Conservation (phyloP, 2,797 vertebrate species). For the Orientallactaga sibirica region DNA sequence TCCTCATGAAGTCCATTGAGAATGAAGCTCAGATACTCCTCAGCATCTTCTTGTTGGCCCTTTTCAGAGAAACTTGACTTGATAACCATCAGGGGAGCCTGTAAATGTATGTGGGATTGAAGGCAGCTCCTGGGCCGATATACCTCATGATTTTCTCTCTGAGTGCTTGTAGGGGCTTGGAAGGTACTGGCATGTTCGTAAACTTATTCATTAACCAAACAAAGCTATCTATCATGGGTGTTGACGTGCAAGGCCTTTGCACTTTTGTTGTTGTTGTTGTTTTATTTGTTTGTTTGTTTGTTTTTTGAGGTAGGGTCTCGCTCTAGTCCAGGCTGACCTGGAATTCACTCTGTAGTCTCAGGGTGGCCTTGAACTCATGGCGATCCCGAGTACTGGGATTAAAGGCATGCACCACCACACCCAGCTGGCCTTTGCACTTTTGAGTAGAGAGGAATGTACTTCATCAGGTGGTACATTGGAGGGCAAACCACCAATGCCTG, state of each 20-base stretch:
- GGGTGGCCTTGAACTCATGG: too few relatives aligned
- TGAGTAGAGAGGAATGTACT: slow-evolving; percentile 96
- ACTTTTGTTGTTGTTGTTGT: too few relatives aligned
- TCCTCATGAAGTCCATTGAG: slow-evolving; percentile 99
- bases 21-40: slow-evolving; percentile 98
- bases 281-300: too few relatives aligned
- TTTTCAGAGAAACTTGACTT: slow-evolving; percentile 72
- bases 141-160: too few relatives aligned
- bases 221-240: slow-evolving; percentile 99
- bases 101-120: too few relatives aligned
- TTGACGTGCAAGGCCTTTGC: slow-evolving; percentile 95
- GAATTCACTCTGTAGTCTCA: too few relatives aligned
- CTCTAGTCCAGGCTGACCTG: too few relatives aligned
- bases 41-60: slow-evolving; percentile 98
- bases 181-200: slow-evolving; percentile 98
- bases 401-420: too few relatives aligned
- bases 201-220: slow-evolving; percentile 98
- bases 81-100: too few relatives aligned
- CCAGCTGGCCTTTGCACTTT: slow-evolving; percentile 88
- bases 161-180: slow-evolving; percentile 94
- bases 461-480: slow-evolving; percentile 99
- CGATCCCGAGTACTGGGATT: too few relatives aligned
- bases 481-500: slow-evolving; percentile 99
- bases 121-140: too few relatives aligned
- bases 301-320: too few relatives aligned